A percentile compares a stretch with the other conserved stretches of the same genome.
Evolutionary conservation across 2,888 invertebrate genomes (phyloP).

Genomic region (Gastracanthus pulcherrimus): DNA sequence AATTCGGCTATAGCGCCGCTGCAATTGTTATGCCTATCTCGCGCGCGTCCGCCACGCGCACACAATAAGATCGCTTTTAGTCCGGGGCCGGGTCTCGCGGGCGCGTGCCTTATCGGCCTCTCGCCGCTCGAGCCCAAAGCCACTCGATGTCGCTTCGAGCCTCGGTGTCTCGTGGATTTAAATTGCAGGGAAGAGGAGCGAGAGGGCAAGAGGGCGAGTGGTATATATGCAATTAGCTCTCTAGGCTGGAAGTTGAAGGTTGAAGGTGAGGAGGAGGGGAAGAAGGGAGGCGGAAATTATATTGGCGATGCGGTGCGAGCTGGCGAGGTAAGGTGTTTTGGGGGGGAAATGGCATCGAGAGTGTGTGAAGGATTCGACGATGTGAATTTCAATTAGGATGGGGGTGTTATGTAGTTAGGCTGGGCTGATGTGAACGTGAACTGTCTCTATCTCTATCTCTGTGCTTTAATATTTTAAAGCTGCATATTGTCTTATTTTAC

Average conservation of each 20-base stretch:
- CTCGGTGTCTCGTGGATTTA: neutral
- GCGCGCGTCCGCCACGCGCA: neutral
- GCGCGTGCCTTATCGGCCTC: slow-evolving; percentile 48
- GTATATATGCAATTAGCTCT: slow-evolving; percentile 2
- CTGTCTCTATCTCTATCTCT: too few species aligned
- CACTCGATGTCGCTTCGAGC: neutral
- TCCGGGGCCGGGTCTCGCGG: neutral
- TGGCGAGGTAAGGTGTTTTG: neutral
- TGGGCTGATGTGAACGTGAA: too few species aligned
- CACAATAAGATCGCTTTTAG: slow-evolving; percentile 51
- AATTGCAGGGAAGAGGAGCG: neutral
- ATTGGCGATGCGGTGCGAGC: neutral
- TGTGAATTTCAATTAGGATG: neutral
- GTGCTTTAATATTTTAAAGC: too few species aligned
- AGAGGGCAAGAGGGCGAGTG: too few species aligned
- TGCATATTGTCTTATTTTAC: too few species aligned
- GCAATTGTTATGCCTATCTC: slow-evolving; percentile 46
- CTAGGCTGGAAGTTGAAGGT: slow-evolving; percentile 6
- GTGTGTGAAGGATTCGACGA: neutral
- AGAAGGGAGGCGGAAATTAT: slow-evolving; percentile 6
- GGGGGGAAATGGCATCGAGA: too few species aligned
- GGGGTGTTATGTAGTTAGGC: too few species aligned
- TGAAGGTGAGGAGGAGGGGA: neutral
- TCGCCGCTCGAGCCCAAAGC: neutral
- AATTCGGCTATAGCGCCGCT: slow-evolving; percentile 25